Evolutionary conservation across 2,888 invertebrate genomes (phyloP).

Genomic region (Tryphoninae sp.): DNA sequence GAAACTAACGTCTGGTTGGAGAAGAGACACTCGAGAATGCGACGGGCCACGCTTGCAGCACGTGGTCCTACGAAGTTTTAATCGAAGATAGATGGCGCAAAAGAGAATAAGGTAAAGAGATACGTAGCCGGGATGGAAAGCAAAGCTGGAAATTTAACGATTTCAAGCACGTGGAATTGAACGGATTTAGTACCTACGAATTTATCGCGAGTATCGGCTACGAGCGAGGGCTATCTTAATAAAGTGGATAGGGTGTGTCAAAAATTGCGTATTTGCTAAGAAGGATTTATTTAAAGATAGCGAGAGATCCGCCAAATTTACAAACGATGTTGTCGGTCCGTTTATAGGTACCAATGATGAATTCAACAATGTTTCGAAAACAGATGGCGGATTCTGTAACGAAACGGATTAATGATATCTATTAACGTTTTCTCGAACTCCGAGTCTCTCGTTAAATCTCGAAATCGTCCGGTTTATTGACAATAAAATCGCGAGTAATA

Average conservation of each 20-base stretch:
- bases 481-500: slow-evolving; percentile 49
- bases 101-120: slow-evolving; percentile 13
- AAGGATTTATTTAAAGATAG: neutral
- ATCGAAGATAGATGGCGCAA: slow-evolving; percentile 10
- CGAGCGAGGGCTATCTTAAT: neutral
- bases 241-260: too few species aligned
- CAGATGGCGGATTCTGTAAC: too few species aligned
- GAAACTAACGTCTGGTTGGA: slow-evolving; percentile 21
- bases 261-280: neutral
- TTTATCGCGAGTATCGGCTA: slow-evolving; percentile 1
- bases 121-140: neutral
- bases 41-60: neutral
- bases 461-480: slow-evolving; percentile 52
- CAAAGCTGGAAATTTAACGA: neutral
- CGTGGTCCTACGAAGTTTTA: neutral
- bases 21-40: slow-evolving; percentile 13
- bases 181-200: slow-evolving; percentile 17
- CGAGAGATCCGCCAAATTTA: neutral
- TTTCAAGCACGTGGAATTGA: neutral
- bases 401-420: too few species aligned
- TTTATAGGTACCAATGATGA: too few species aligned
- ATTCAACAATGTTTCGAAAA: too few species aligned
- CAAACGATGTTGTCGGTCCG: too few species aligned
- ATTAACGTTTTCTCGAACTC: neutral
- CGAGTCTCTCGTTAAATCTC: neutral